Base-by-base conservation (phyloP, 1,140 invertebrate species). In the Caenorhabditis briggsae region DNA sequence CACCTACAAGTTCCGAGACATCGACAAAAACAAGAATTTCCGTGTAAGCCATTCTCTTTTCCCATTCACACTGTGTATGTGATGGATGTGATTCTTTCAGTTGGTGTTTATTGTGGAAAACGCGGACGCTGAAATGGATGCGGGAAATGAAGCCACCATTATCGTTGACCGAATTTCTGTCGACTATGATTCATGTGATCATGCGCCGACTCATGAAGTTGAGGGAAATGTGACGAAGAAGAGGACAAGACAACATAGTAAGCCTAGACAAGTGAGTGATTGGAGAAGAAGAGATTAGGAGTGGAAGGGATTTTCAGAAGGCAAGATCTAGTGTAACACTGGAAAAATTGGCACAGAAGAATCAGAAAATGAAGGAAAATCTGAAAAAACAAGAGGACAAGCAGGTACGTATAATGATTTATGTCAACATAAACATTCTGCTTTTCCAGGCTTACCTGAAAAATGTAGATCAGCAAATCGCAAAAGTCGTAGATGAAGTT, bases 131-230 rank as follows among this genome's bases (percentile, higher is more conserved):
- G 70, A 78, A 78, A 78, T 78, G 70, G 70, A 78, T 50, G 48
- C 46, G 46, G 70, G 18, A 12, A 78, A 50, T n/a, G 70, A 78
- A 53, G 70, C 70, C 18, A 78, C 70, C 46, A 50, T 78, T 25
- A 78, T 78, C 70, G 70, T 78, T 78, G 70, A 78, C 70, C 70
- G 46, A 48, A 78, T 78, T 78, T 78, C 70, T n/a, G 70, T 78
- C n/a, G 70, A 78, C 70, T 78, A 78, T 78, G 70, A 78, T 23
- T 78, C 70, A 78, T 78, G 70, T 78, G 46, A 50, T 78, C 70
- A 78, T 78, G 70, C 70, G 46, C 14, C 70, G 70, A 78, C 70
- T 78, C 70, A 78, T 78, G 70, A 78, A 78, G 70, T 78, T 50
- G 25, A 78, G n/a, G 70, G 70, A 78, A 78, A 78, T 50, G 70